Conservation (phyloP, 2,797 vertebrate genomes). For the Melanotaenia boesemani region DNA sequence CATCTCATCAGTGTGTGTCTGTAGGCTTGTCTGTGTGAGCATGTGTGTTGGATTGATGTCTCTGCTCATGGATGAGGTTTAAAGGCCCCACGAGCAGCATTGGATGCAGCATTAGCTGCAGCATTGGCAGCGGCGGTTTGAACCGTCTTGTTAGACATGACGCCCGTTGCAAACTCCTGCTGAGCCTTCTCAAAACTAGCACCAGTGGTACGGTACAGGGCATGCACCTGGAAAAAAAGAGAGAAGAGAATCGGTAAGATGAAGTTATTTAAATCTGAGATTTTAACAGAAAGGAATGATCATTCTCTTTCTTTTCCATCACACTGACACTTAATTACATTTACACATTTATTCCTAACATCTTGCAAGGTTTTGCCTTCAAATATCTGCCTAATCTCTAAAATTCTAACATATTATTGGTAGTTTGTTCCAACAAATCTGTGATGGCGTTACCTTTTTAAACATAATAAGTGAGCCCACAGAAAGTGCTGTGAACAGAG, state of each 20-base stretch:
- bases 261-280: neutral
- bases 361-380: neutral
- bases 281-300: neutral
- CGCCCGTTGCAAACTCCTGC: conserved; percentile 96
- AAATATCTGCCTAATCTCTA: neutral
- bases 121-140: conserved; percentile 95
- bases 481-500: conserved; percentile 96
- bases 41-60: neutral
- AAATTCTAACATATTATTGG: neutral
- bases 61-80: conserved; percentile 78
- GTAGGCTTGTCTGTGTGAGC: conserved; percentile 14
- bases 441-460: conserved; percentile 89
- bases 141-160: conserved; percentile 99
- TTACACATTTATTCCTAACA: neutral
- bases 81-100: conserved; percentile 87
- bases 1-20: conserved; percentile 39
- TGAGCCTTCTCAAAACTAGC: conserved; percentile 99
- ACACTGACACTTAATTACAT: neutral
- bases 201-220: conserved; percentile 95
- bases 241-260: neutral
- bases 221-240: conserved; percentile 87
- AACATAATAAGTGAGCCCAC: conserved; percentile 99
- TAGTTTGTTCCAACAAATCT: neutral
- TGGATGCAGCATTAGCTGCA: conserved; percentile 90
- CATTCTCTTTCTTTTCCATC: conserved; percentile 9